Evolutionary conservation across 2,113 vertebrate genomes (phyloP).

Genomic region (Oenanthe melanoleuca): DNA sequence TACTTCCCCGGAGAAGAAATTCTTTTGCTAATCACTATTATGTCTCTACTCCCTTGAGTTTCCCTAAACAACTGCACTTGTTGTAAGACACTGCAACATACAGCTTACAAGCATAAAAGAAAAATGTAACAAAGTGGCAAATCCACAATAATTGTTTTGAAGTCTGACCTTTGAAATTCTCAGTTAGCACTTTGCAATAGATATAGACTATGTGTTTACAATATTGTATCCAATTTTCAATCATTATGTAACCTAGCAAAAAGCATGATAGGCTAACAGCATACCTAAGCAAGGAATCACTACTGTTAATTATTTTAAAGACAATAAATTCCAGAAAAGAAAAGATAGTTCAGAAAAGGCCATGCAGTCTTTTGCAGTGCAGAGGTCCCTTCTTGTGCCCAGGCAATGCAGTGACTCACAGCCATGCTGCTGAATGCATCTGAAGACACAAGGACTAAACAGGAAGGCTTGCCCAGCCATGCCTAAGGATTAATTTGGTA

Average conservation of each 20-base stretch:
- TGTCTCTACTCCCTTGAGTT: neutral
- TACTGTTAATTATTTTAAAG: neutral
- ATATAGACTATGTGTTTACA: neutral
- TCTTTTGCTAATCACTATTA: neutral
- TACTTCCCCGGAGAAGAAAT: neutral
- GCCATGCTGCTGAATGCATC: neutral
- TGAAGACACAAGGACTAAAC: neutral
- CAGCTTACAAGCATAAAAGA: neutral
- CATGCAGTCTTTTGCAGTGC: neutral
- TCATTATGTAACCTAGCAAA: neutral
- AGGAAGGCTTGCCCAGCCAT: neutral
- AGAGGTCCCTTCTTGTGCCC: neutral
- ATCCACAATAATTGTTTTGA: neutral
- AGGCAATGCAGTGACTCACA: neutral
- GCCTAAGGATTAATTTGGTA: neutral
- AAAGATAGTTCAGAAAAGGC: neutral
- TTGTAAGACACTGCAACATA: neutral
- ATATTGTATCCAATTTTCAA: neutral
- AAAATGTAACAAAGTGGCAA: neutral
- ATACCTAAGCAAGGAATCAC: neutral
- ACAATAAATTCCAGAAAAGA: neutral
- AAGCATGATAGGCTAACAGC: neutral
- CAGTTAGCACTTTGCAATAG: neutral
- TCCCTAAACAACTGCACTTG: neutral
- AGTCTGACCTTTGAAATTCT: neutral